Evolutionary conservation across 2,797 vertebrate genomes (phyloP), one percentile per base, ranked within the genome.

Genomic region (Poeciliopsis paucimaculata): DNA sequence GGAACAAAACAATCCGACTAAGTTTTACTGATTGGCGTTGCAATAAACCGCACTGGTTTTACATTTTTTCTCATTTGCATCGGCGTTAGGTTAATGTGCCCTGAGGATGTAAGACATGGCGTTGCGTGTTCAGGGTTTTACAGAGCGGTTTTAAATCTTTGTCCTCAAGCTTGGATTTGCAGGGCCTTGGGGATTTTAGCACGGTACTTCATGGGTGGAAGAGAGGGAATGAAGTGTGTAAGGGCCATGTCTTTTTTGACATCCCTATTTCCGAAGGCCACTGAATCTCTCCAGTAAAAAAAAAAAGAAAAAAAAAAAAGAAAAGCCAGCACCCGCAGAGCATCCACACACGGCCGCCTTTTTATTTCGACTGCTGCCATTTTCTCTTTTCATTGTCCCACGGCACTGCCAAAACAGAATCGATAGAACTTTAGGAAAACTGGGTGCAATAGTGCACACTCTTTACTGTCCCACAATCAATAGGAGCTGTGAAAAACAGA

Each of bases 361-460:
- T 92, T 92, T 86, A 92, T 92, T 79, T 64, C 47, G 45, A 81
- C 60, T 31, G 28, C 85, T 71, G 51, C 73, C 64, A 77, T 81
- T 81, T 77, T 34, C 39, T 82, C 76, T 72, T 90, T 91, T 93
- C 90, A 92, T 84, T 81, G 84, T 91, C 89, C 89, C 91, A 53
- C 43, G 41, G 86, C 76, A 70, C 80, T 90, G 91, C 89, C 91
- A 90, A 91, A 90, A 77, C 7, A 2, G 77, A 91, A 95, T 95
- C 92, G 87, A 93, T 94, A 92, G 77, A 88, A 92, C 91, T 93
- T 90, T 84, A 90, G 86, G 84, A 92, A 93, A 93, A 92, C 87
- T 47, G 88, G 87, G 92, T 87, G 90, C 88, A 89, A 90, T 77
- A 86, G 91, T 85, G 90, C 91, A 90, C 88, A 90, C 78, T 86